Conservation (phyloP, 92 coral and sea anemone genomes). For the Zoanthus gigantus region DNA sequence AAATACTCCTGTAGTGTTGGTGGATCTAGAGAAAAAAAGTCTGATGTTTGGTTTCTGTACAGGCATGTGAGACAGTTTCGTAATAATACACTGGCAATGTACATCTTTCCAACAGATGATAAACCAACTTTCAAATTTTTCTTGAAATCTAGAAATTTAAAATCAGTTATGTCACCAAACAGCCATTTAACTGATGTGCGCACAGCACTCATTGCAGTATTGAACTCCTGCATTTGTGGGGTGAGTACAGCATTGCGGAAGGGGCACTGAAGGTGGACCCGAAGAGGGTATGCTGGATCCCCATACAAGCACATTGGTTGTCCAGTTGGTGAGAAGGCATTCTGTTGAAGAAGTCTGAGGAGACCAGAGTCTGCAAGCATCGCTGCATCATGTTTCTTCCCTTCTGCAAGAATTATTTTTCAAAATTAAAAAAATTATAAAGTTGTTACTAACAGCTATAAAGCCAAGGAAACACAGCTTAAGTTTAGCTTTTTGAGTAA, state of each 20-base stretch:
- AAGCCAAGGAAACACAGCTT: constrained; percentile 20
- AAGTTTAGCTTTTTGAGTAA: constrained; percentile 21
- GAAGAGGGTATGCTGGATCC: constrained; percentile 23
- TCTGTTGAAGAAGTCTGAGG: not conserved
- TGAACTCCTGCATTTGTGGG: constrained; percentile 31
- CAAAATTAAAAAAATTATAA: constrained; percentile 13
- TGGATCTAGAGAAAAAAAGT: constrained; percentile 15
- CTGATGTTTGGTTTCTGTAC: constrained; percentile 11
- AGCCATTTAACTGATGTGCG: constrained; percentile 11
- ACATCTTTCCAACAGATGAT: constrained; percentile 21
- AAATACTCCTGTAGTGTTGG: constrained; percentile 31
- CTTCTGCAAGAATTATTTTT: constrained; percentile 12
- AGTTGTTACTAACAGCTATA: constrained; percentile 17
- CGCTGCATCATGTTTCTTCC: constrained; percentile 30
- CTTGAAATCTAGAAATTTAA: constrained; percentile 14
- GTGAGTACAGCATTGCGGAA: constrained; percentile 23
- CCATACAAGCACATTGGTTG: constrained; percentile 22
- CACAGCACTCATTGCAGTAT: constrained; percentile 32
- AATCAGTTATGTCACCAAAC: constrained; percentile 9
- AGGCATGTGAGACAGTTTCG: constrained; percentile 25
- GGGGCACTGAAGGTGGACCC: constrained; percentile 29
- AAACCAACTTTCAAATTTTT: constrained; percentile 22
- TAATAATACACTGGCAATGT: constrained; percentile 18
- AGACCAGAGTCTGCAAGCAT: constrained; percentile 29
- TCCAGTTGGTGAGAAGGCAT: constrained; percentile 28